Evolutionary conservation across 2,797 vertebrate genomes (phyloP), one percentile per base, ranked within the genome.

Genomic region (Sebastes nivosus): DNA sequence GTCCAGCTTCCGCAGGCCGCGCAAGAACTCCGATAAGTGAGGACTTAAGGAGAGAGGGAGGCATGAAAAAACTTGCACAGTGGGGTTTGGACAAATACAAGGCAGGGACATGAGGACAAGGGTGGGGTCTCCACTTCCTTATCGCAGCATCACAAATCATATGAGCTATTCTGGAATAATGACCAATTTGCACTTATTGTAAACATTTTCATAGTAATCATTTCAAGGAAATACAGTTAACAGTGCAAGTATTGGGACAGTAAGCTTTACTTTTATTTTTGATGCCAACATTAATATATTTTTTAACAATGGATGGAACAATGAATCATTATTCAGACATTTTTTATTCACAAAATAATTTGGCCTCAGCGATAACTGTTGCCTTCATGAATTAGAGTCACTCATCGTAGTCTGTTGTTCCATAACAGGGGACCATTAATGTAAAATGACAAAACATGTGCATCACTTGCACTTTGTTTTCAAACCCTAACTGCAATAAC

Each of bases 11-110:
- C 97, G 98, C 57, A 91, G 98, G 18, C 97, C 97, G 0, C 97
- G 98, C 73, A 98, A 99, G 90, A 97, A 97, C 86, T 99, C 97
- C 0, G 98, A 99, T 57, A 99, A 99, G 92, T 99, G 95, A 99
- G 69, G 66, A 76, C 36, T 66, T 30, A 9, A 46, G 0, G 64
- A 67, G 66, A 81, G 34, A 55, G 52, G 54, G 34, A 68, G 78
- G 42, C 54, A 61, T 67, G 67, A 64, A 67, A 65, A 72, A 67
- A 67, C 68, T 81, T 81, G 79, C 85, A 89, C 83, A 83, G 46
- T 61, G 18, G 72, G 59, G 54, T 74, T 74, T 76, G 79, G 72
- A 88, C 60, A 65, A 63, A 80, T 46, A 61, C 24, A 65, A 85
- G 76, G 71, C 81, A 78, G 87, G 83, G 86, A 91, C 77, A 46